phyloP scores from a whole-genome alignment of 1,140 invertebrate genomes.

The Saxidomus purpurata region DNA sequence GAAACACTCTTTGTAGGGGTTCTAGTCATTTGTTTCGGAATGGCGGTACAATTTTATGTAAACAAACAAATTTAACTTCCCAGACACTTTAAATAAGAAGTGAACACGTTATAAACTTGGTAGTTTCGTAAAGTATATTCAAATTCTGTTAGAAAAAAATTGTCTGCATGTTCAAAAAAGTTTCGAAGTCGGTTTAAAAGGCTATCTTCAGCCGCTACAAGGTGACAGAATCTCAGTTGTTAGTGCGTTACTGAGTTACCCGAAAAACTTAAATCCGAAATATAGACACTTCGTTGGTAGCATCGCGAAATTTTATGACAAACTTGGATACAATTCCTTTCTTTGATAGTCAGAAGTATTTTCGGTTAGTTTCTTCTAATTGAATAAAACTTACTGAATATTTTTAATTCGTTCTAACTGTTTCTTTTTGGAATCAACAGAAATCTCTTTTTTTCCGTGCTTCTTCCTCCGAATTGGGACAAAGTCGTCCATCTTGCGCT shows the following conservation, averaged over 20 bases:
- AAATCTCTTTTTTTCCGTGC: neutral
- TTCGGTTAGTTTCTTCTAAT: too few species aligned
- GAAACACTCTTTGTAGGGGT: too few species aligned
- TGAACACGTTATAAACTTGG: too few species aligned
- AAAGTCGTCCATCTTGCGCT: slow-evolving; percentile 8
- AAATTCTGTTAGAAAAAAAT: neutral
- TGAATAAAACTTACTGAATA: neutral
- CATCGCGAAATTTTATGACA: slow-evolving; percentile 4
- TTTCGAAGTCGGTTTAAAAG: neutral
- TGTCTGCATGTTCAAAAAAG: neutral
- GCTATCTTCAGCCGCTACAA: neutral
- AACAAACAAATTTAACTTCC: too few species aligned
- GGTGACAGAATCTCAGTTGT: too few species aligned
- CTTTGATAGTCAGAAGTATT: neutral
- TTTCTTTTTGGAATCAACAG: neutral
- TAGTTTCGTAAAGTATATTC: too few species aligned
- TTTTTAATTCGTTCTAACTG: neutral
- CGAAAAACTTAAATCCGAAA: neutral
- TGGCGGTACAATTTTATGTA: too few species aligned
- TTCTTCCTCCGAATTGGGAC: neutral
- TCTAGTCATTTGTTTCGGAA: too few species aligned
- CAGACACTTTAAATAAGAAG: too few species aligned
- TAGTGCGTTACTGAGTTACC: too few species aligned
- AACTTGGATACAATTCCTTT: neutral
- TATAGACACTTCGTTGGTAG: neutral